Conservation (phyloP, 2,888 invertebrate genomes). For the Plebejus argus region DNA sequence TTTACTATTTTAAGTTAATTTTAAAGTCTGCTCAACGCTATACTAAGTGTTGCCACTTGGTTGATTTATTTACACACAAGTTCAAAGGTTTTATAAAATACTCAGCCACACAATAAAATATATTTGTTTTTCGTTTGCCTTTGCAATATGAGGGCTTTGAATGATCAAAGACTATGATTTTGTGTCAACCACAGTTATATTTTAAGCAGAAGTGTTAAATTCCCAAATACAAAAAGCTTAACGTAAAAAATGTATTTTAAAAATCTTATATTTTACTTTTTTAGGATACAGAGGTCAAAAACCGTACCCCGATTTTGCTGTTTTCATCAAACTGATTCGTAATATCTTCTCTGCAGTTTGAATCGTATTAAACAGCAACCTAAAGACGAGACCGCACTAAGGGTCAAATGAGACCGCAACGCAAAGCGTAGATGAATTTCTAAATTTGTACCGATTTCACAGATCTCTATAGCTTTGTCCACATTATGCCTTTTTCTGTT, state of each 20-base stretch:
- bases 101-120: neutral
- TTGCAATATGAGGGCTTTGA: neutral
- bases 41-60: neutral
- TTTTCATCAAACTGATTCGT: too few species aligned
- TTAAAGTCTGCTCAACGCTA: too few species aligned
- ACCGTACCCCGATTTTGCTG: too few species aligned
- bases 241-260: neutral
- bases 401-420: too few species aligned
- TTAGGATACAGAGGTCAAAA: neutral
- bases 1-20: too few species aligned
- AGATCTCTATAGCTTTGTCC: too few species aligned
- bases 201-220: neutral
- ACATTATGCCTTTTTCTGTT: too few species aligned
- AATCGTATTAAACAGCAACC: too few species aligned
- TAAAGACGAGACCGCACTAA: too few species aligned
- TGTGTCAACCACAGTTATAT: neutral
- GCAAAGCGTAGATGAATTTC: too few species aligned
- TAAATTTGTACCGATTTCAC: too few species aligned
- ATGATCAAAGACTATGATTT: neutral
- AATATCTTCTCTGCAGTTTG: too few species aligned
- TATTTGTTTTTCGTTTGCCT: neutral
- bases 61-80: neutral
- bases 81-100: neutral
- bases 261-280: neutral
- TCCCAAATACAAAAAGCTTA: neutral